phyloP scores from a whole-genome alignment of 2,113 vertebrate species.

The Reinhardtius hippoglossoides region DNA sequence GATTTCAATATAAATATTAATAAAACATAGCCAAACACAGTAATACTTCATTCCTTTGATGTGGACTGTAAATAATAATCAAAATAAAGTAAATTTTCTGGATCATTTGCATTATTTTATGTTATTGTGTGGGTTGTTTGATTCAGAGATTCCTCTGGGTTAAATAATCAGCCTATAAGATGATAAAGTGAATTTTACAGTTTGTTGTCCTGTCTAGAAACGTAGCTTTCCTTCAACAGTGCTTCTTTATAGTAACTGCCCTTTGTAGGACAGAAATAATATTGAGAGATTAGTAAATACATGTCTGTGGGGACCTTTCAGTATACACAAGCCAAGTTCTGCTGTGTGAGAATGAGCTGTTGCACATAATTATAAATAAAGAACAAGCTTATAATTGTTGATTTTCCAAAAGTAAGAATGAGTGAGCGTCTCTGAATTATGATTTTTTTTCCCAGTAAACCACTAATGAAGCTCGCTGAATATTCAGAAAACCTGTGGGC shows the following conservation, averaged over 20 bases:
- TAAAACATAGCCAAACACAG: too few species aligned
- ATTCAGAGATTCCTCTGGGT: not conserved
- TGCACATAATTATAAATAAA: not conserved
- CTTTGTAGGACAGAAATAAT: not conserved
- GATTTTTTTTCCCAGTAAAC: not conserved
- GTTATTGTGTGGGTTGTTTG: not conserved
- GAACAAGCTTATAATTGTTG: not conserved
- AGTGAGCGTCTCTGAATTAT: not conserved
- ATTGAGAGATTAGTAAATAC: not conserved
- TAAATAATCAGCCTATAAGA: not conserved
- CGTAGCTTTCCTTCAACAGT: too few species aligned
- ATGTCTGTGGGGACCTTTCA: not conserved
- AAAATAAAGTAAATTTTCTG: not conserved
- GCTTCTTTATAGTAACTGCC: too few species aligned
- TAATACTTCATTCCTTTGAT: too few species aligned
- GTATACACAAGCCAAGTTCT: not conserved
- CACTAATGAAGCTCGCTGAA: slow-evolving; percentile 3
- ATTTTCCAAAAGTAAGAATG: not conserved
- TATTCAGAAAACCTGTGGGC: slow-evolving; percentile 15
- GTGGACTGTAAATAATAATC: too few species aligned
- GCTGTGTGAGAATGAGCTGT: slow-evolving; percentile 4
- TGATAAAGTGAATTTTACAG: too few species aligned
- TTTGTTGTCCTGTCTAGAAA: not conserved
- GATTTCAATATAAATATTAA: too few species aligned
- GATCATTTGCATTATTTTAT: too few species aligned